phyloP scores from a whole-genome alignment of 2,888 invertebrate genomes.

The Acutogordius australiensis region DNA sequence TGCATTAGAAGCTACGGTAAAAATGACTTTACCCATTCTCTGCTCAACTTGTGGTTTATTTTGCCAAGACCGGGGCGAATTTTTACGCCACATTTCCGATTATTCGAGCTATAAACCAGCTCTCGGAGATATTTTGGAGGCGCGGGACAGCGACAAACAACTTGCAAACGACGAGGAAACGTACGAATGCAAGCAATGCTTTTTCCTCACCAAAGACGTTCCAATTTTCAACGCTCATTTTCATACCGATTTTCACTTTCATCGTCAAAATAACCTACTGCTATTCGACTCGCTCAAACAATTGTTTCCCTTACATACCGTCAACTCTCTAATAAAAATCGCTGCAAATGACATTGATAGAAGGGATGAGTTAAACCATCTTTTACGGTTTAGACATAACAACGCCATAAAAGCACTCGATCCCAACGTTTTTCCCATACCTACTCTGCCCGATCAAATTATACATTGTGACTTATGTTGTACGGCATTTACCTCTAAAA shows the following conservation, averaged over 20 bases:
- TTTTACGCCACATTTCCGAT: not conserved
- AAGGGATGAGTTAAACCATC: not conserved
- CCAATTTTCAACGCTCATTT: constrained; percentile 2
- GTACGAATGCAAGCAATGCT: not conserved
- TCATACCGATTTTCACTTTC: constrained; percentile 6
- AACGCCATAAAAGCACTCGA: no score
- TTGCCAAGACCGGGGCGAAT: not conserved
- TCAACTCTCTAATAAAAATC: not conserved
- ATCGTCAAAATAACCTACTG: not conserved
- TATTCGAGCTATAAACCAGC: no score
- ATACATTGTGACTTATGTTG: not conserved
- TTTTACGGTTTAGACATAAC: not conserved
- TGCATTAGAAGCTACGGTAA: not conserved
- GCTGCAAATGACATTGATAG: not conserved
- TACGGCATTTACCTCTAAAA: not conserved
- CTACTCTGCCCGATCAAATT: no score
- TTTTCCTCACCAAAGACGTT: constrained; percentile 4
- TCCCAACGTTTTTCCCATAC: no score
- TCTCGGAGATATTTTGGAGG: not conserved
- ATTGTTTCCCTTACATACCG: not conserved
- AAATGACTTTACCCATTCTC: not conserved
- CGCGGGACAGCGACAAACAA: not conserved
- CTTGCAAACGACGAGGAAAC: not conserved
- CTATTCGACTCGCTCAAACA: not conserved
- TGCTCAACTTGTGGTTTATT: not conserved